These are phyloP conservation scores for Tetanocera ferruginea DNA, from an alignment of 2,888 invertebrate genomes.

Conservation along the genomic window DNA sequence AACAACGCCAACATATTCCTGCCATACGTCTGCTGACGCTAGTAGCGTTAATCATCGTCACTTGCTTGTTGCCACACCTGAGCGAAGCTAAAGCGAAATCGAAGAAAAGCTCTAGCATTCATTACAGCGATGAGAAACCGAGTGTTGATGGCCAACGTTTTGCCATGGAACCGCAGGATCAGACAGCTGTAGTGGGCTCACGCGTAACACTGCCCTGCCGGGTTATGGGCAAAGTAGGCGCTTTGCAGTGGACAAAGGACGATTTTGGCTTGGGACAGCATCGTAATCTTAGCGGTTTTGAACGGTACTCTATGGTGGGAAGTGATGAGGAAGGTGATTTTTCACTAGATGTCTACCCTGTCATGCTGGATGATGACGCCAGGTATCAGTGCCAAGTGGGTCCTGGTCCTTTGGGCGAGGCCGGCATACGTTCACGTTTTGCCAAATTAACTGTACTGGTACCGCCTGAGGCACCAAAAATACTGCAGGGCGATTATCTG, in stretches of 20 bases:
- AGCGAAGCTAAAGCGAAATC: conserved; percentile 50
- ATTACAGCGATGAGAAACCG: conserved; percentile 49
- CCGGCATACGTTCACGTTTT: conserved; percentile 87
- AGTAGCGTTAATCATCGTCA: conserved; percentile 45
- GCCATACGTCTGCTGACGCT: conserved; percentile 41
- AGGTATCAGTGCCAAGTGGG: conserved; percentile 95
- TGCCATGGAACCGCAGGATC: conserved; percentile 91
- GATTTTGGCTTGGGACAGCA: conserved; percentile 95
- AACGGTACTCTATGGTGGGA: conserved; percentile 95
- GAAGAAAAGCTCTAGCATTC: conserved; percentile 50
- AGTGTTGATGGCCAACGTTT: conserved; percentile 78
- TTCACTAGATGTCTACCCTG: conserved; percentile 90
- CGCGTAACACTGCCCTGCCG: conserved; percentile 90
- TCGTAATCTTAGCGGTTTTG: conserved; percentile 90
- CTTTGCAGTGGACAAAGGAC: conserved; percentile 97
- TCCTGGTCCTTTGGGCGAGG: conserved; percentile 80
- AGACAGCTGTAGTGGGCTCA: conserved; percentile 89
- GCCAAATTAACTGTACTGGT: conserved; percentile 89
- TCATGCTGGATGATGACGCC: conserved; percentile 92
- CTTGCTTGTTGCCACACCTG: conserved; percentile 29
- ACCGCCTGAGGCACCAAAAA: conserved; percentile 91
- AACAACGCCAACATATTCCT: conserved; percentile 27
- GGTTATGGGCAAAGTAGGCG: conserved; percentile 89
- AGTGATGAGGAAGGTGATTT: conserved; percentile 94
- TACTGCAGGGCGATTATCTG: conserved; percentile 86